phyloP scores from a whole-genome alignment of 1,140 invertebrate genomes.

The Drosophila triauraria region DNA sequence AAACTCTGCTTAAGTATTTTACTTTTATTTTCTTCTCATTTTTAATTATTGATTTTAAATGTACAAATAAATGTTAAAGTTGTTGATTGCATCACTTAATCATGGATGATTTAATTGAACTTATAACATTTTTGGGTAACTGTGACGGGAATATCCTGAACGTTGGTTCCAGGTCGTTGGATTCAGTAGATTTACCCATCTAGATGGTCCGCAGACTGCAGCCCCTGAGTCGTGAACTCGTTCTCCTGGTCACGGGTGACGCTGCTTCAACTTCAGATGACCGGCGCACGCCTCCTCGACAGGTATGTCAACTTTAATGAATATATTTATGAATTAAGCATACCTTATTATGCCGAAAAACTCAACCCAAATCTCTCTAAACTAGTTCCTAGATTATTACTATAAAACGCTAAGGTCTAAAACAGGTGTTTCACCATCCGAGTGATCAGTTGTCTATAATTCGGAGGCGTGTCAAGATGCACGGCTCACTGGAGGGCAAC shows the following conservation, averaged over 20 bases:
- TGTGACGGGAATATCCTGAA: no score
- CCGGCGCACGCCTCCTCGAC: neutral
- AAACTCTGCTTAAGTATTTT: slow-evolving; percentile 39
- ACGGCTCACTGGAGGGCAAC: slow-evolving; percentile 31
- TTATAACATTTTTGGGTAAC: no score
- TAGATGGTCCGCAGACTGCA: no score
- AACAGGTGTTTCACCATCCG: slow-evolving; percentile 36
- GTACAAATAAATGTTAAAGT: slow-evolving; percentile 5
- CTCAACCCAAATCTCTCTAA: no score
- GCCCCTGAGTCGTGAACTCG: no score
- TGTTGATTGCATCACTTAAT: neutral
- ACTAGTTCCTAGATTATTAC: slow-evolving; percentile 9
- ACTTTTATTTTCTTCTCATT: neutral
- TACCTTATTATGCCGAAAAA: no score
- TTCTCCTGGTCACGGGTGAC: no score
- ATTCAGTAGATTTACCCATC: no score
- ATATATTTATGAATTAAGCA: no score
- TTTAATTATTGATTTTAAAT: slow-evolving; percentile 1
- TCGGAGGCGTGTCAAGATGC: slow-evolving; percentile 50
- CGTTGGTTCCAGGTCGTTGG: no score
- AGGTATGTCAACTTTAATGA: neutral
- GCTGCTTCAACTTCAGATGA: no score
- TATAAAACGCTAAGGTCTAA: slow-evolving; percentile 42
- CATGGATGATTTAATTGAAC: no score
- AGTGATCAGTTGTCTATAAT: slow-evolving; percentile 45